Evolutionary conservation across 2,797 vertebrate species (phyloP), one percentile per base, ranked within the genome.

Genomic region (Pipistrellus pipistrellus): DNA sequence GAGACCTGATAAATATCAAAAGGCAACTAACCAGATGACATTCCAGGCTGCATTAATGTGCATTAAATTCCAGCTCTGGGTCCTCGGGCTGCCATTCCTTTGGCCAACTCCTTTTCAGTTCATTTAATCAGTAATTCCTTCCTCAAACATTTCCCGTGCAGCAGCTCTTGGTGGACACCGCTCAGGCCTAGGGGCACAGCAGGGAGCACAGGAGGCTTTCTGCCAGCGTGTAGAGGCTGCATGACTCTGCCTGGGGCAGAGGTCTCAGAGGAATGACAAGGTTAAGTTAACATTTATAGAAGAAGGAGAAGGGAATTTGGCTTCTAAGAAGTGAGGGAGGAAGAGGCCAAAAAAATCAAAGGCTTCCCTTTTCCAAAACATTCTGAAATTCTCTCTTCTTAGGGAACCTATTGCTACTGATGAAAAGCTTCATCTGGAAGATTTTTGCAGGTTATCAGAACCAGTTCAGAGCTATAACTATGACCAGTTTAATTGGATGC

Each of bases 201-300:
- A 59, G 55, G 17, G 8, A 66, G 32, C 30, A 12, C 25, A n/a
- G 8, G 27, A 53, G 12, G 20, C 20, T 12, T 11, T 69, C 27
- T 78, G 46, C 15, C 27, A 35, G 6, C 21, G 14, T n/a, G 51
- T 30, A 6, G n/a, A 84, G 9, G 32, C 46, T 80, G 13, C 30
- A 6, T 62, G 69, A 73, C 20, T 55, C 72, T 48, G 7, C 59
- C 25, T 48, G 32, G 5, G 2, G 12, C 17, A 7, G 32, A 12
- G 12, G 0, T 30, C 20, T 27, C 8, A 3, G 10, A 2, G 44
- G 8, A 13, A 13, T 30, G 12, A n/a, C 23, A 46, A 6, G 6
- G 30, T 68, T 81, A 8, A 84, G 51, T 72, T 75, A 71, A 13
- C 8, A 32, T 81, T 89, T 95, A 20, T 38, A 75, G 83, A 46